Base-by-base conservation (phyloP, 2,888 invertebrate species). In the Pristionchus mayeri region DNA sequence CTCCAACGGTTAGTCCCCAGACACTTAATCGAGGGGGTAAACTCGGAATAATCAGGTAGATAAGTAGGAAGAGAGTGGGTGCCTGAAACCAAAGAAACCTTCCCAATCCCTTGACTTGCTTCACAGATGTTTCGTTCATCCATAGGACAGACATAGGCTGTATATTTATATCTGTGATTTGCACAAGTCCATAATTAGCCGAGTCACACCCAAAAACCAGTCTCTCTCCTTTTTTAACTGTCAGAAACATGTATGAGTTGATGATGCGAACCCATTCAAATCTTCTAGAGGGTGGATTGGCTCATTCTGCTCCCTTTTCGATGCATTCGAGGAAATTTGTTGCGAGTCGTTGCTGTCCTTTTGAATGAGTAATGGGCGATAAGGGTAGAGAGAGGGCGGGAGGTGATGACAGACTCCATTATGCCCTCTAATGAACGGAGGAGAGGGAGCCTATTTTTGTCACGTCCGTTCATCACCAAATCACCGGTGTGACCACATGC, bases 331-430 rank as follows among this genome's bases (percentile, higher is more conserved):
- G 40, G 40, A 71, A 71, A 44, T 40, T 71, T 71, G 71, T 71
- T 71, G 71, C 71, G 37, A 71, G 71, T 44, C 71, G n/a, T 7
- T 71, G 71, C 63, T 71, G 71, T 40, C 71, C 71, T 71, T n/a
- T 71, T 71, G 71, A 71, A 71, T 71, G 71, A 40, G 71, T 71
- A 71, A 71, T 71, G 71, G 7, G 40, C 40, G 71, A 63, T n/a
- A n/a, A n/a, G n/a, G n/a, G n/a, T n/a, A n/a, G n/a, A 21, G 63
- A 63, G 57, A 63, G 63, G 34, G 34, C 13, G 34, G 34, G 16
- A 1, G 40, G 40, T 71, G 71, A 71, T 71, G 71, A n/a, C n/a
- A 44, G 71, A 71, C 71, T 71, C 3, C 24, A 71, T 71, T 71
- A 71, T 21, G 40, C 67, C 37, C 37, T 34, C 7, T 4, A 37